Base-by-base conservation (phyloP, 1,140 invertebrate genomes). In the Chelonus insularis region DNA sequence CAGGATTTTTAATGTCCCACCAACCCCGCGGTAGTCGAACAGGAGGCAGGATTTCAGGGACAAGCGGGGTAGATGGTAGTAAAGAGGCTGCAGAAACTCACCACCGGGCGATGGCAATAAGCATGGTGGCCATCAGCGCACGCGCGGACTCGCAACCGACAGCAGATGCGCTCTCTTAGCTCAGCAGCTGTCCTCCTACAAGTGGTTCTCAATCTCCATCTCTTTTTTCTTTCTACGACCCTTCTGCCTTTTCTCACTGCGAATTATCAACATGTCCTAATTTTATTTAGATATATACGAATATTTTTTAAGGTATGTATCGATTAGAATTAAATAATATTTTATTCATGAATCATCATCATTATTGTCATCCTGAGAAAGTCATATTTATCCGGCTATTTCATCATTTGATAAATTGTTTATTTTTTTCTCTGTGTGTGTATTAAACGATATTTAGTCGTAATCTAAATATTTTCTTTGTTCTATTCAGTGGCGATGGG, bases 181-280 rank as follows among this genome's bases (percentile, higher is more conserved):
- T 18, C 12, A 68, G 75, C 78, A 80, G 76, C 78, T 79, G 77
- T 79, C 76, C 78, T 76, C 76, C 76, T 79, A 79, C 77, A 79
- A 80, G 77, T 79, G 78, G 77, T 79, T 79, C 78, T 78, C 78
- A 79, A 77, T 79, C 75, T 74, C 68, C 69, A 70, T 65, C 69
- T 70, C 70, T 71, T 69, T 32, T 52, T 71, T 68, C 60, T 58
- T 60, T 57, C 50, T 16, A 43, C 14, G 36, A 39, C 12, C 36
- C 12, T 39, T 39, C 9, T 39, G 9, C 36, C 12, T 39, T 39
- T 39, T 4, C n/a, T 14, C 36, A 11, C 25, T 29, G 25, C 25
- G 25, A 29, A 4, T 29, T 29, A n/a, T 39, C 36, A 39, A n/a
- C 12, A 11, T 39, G 36, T 11, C 9, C 12, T 39, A 39, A 4